A percentile compares a stretch with the other conserved stretches of the same genome.
Evolutionary conservation across 2,888 invertebrate species (phyloP).

Genomic region (Nomada ferruginata): DNA sequence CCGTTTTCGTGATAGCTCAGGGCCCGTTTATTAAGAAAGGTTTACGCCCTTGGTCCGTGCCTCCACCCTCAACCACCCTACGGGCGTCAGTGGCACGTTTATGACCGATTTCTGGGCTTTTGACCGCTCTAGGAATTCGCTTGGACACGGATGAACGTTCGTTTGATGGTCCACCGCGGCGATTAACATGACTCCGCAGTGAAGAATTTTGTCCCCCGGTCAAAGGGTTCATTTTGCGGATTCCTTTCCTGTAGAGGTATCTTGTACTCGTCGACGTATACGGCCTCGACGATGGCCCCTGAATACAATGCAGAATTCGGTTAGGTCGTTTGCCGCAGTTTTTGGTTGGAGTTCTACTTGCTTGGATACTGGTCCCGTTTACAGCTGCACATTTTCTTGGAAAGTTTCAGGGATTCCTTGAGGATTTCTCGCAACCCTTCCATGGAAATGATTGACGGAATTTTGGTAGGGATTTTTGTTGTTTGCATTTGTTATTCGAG

Average conservation of each 20-base stretch:
- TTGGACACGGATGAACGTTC: conserved; percentile 36
- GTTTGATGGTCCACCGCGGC: conserved; percentile 19
- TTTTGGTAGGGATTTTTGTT: too few species aligned
- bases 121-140: conserved; percentile 67
- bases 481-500: too few species aligned
- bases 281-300: too few species aligned
- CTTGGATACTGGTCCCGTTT: too few species aligned
- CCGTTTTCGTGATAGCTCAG: conserved; percentile 72
- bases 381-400: too few species aligned
- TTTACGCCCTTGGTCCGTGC: conserved; percentile 47
- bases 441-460: too few species aligned
- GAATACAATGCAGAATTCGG: too few species aligned
- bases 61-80: conserved; percentile 13
- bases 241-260: conserved; percentile 9
- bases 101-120: conserved; percentile 54
- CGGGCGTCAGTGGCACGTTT: conserved; percentile 34
- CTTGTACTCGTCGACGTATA: conserved; percentile 9
- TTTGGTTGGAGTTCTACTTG: too few species aligned
- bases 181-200: conserved; percentile 46
- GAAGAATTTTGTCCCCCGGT: conserved; percentile 15
- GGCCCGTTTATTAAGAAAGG: conserved; percentile 70
- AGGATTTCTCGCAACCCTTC: too few species aligned
- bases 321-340: too few species aligned
- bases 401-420: too few species aligned
- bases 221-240: conserved; percentile 23